Base-by-base conservation (phyloP, 2,797 vertebrate genomes). In the Mycteria americana region DNA sequence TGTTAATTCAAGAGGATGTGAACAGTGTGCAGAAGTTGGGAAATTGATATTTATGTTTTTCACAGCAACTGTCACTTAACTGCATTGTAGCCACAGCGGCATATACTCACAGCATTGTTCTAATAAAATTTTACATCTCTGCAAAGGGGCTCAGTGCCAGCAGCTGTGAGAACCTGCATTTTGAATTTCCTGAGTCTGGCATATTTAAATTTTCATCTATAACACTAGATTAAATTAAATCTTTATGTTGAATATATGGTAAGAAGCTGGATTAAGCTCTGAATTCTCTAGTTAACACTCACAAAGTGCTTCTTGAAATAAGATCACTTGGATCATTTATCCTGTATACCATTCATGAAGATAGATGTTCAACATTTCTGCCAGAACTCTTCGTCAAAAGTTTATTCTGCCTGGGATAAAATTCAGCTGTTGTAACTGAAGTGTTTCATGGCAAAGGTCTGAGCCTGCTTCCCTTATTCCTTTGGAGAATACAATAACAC, bases 281-380 rank as follows among this genome's bases (percentile, higher is more conserved):
- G 85, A 97, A 86, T 96, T 94, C 69, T 93, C 45, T 78, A 91
- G 87, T 95, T 95, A 96, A 84, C 85, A 81, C 69, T 94, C 76
- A 88, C 59, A 83, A 92, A 96, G 85, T 91, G 73, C 94, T 95
- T 97, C 94, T 93, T 95, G 91, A 92, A 97, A 94, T 94, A 88
- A 73, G 92, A 95, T 95, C 79, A 23, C 50, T 89, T 88, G 80
- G 69, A 77, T 94, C 89, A 81, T 91, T 95, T 93, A 73, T 91
- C 59, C 89, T 81, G 23, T 72, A 31, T 51, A 80, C 41, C 63
- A 35, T 91, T 94, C 92, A 91, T 81, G 85, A 96, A 96, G 94
- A 97, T 50, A 25, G 73, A 97, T 95, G 76, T 78, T 94, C 79
- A 90, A 95, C 85, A 70, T 72, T 96, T 95, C 95, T 37, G 0